A percentile compares a stretch with the other conserved stretches of the same genome.
Evolutionary conservation across 2,888 invertebrate genomes (phyloP).

Genomic region (Rapana venosa): DNA sequence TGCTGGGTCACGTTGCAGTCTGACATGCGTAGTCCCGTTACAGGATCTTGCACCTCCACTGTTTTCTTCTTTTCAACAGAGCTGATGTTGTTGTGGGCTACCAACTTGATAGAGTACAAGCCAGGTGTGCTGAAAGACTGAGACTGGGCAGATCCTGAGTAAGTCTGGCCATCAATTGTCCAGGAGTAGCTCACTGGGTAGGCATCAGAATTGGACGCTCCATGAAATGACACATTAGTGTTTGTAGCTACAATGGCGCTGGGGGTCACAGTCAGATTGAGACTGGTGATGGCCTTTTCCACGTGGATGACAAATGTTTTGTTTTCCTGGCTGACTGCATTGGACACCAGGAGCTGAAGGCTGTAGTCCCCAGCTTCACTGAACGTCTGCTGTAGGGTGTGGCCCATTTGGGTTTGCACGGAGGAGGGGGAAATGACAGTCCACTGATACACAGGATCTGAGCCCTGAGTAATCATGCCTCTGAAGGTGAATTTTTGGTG

Average conservation of each 20-base stretch:
- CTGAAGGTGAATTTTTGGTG: background rate
- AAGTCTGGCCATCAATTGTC: slow-evolving; percentile 48
- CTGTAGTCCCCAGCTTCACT: slow-evolving; percentile 34
- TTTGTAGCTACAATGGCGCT: slow-evolving; percentile 53
- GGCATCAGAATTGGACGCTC: slow-evolving; percentile 55
- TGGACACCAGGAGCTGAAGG: slow-evolving; percentile 42
- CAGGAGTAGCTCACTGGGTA: slow-evolving; percentile 57
- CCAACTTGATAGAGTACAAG: slow-evolving; percentile 31
- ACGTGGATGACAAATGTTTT: slow-evolving; percentile 51
- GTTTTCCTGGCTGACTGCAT: slow-evolving; percentile 34
- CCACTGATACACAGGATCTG: slow-evolving; percentile 34
- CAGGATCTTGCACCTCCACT: slow-evolving; percentile 43
- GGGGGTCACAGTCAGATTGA: slow-evolving; percentile 50
- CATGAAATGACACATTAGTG: slow-evolving; percentile 52
- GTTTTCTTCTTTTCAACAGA: background rate
- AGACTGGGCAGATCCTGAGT: background rate
- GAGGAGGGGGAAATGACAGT: slow-evolving; percentile 2
- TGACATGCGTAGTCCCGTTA: slow-evolving; percentile 34
- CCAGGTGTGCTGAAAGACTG: slow-evolving; percentile 50
- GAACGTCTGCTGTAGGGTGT: slow-evolving; percentile 36
- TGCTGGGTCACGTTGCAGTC: slow-evolving; percentile 37
- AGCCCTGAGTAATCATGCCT: slow-evolving; percentile 5
- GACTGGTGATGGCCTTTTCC: slow-evolving; percentile 51
- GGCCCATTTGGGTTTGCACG: background rate
- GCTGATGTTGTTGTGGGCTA: slow-evolving; percentile 49